phyloP scores from a whole-genome alignment of 2,888 invertebrate species.

The Chymomyza procnemis region DNA sequence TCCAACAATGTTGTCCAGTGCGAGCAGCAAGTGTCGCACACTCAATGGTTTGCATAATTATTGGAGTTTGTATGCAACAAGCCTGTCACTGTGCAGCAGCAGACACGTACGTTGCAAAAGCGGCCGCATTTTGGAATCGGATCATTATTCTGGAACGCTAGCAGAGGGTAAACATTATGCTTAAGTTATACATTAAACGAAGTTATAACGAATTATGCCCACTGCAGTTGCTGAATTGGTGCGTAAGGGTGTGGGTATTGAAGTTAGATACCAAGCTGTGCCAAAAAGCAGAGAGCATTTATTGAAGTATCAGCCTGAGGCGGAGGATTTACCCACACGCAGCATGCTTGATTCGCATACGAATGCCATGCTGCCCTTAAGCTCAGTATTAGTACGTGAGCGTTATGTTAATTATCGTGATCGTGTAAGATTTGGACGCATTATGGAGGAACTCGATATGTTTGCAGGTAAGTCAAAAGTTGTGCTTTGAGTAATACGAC shows the following conservation, averaged over 20 bases:
- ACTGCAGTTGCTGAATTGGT: slow-evolving; percentile 60
- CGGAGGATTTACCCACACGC: slow-evolving; percentile 82
- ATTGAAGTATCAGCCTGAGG: slow-evolving; percentile 80
- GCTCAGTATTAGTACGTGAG: slow-evolving; percentile 80
- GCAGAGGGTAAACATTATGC: slow-evolving; percentile 38
- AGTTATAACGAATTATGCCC: not conserved
- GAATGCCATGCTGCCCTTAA: slow-evolving; percentile 83
- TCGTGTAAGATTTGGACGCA: slow-evolving; percentile 83
- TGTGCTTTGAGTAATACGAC: slow-evolving; percentile 79
- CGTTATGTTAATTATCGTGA: slow-evolving; percentile 82
- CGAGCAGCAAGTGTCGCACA: not conserved
- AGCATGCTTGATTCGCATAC: slow-evolving; percentile 84
- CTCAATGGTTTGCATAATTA: not conserved
- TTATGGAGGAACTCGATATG: slow-evolving; percentile 88
- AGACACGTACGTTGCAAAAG: too few relatives aligned
- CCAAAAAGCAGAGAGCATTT: slow-evolving; percentile 79
- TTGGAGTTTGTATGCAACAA: too few relatives aligned
- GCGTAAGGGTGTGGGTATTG: slow-evolving; percentile 65
- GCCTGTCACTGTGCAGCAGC: not conserved
- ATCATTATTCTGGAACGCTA: slow-evolving; percentile 52
- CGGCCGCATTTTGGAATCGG: slow-evolving; percentile 3
- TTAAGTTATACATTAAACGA: not conserved
- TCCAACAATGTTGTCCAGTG: not conserved
- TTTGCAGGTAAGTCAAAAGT: slow-evolving; percentile 82
- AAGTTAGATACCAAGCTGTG: slow-evolving; percentile 78